Evolutionary conservation across 37 sponge, comb jelly and placozoan genomes (phyloP).

Genomic region (Aplysina aerophoba): DNA sequence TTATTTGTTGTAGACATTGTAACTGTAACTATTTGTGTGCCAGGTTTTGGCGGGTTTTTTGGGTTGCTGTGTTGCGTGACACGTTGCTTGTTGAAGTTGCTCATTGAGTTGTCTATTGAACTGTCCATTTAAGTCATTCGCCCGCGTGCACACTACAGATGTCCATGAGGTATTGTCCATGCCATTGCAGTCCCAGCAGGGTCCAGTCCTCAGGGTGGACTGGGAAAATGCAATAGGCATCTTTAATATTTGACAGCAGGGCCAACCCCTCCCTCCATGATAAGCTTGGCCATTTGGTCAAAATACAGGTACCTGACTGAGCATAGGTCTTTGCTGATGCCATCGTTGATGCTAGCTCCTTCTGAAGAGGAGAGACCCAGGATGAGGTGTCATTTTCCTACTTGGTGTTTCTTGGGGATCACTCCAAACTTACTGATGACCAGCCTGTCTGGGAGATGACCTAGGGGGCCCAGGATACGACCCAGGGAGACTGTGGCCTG

Average conservation of each 20-base stretch:
- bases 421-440: not conserved
- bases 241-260: not conserved
- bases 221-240: not conserved
- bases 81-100: too few species aligned
- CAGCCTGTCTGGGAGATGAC: not conserved
- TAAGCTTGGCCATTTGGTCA: not conserved
- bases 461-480: not conserved
- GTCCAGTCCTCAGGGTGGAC: not conserved
- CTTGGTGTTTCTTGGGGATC: slow-evolving; percentile 1
- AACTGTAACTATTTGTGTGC: too few species aligned
- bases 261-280: not conserved
- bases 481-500: not conserved
- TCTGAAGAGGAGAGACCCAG: not conserved
- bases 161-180: too few species aligned
- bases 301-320: too few species aligned
- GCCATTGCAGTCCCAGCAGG: not conserved
- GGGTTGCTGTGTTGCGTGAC: too few species aligned
- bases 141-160: not conserved
- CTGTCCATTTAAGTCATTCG: not conserved
- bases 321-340: not conserved
- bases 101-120: not conserved
- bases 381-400: not conserved
- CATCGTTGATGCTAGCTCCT: not conserved
- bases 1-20: too few species aligned
- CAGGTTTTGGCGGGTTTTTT: too few species aligned